Percentiles rank a stretch among this genome's conserved stretches.
These are phyloP conservation scores for Exephanes ischioxanthus DNA, from an alignment of 2,888 invertebrate species.

Conservation along the genomic window DNA sequence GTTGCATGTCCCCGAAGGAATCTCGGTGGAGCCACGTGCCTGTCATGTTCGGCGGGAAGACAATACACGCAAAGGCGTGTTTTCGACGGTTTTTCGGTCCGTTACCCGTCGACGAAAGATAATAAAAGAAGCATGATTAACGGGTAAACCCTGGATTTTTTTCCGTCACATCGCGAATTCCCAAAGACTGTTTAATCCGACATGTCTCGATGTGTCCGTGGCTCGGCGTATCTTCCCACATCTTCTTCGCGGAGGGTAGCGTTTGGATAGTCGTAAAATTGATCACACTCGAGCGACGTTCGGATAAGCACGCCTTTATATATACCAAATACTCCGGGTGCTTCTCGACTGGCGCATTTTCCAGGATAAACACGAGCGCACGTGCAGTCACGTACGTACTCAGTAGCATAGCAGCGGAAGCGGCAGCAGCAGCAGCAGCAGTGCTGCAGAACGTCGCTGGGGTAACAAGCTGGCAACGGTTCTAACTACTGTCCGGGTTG, in stretches of 20 bases:
- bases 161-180: background rate
- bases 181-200: background rate
- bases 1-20: too few relatives aligned
- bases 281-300: constrained; percentile 56
- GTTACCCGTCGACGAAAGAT: background rate
- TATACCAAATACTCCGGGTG: constrained; percentile 47
- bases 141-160: background rate
- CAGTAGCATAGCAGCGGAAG: constrained; percentile 42
- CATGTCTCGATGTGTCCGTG: background rate
- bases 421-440: constrained; percentile 34
- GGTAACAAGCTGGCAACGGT: constrained; percentile 85
- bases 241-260: constrained; percentile 10
- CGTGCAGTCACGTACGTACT: constrained; percentile 68
- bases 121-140: background rate
- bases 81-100: background rate
- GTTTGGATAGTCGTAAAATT: constrained; percentile 59
- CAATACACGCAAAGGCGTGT: background rate
- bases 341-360: constrained; percentile 66
- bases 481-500: constrained; percentile 84
- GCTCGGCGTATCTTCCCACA: background rate
- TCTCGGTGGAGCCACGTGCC: background rate
- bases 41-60: background rate
- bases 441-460: constrained; percentile 63
- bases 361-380: constrained; percentile 70
- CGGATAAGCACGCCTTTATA: constrained; percentile 57